Evolutionary conservation across 2,888 invertebrate genomes (phyloP).

Genomic region (Nomada hirtipes): DNA sequence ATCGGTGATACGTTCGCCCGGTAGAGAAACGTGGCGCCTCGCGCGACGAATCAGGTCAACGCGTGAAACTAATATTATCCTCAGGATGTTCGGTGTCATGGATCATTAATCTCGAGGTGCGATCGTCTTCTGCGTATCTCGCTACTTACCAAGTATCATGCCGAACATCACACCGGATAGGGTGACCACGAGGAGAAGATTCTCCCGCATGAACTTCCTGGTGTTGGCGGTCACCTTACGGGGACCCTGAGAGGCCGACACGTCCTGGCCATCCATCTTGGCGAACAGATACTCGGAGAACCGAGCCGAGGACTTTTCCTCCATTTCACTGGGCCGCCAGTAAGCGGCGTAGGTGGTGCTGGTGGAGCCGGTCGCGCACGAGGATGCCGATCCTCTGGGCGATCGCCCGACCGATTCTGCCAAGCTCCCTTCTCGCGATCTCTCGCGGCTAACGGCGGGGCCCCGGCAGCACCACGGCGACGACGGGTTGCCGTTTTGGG

Average conservation of each 20-base stretch:
- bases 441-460: slow-evolving; percentile 83
- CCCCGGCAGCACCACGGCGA: slow-evolving; percentile 83
- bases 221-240: slow-evolving; percentile 88
- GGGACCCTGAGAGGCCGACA: slow-evolving; percentile 86
- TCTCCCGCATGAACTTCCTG: slow-evolving; percentile 90
- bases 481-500: slow-evolving; percentile 84
- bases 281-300: slow-evolving; percentile 93
- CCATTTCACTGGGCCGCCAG: slow-evolving; percentile 81
- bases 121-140: neutral
- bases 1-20: slow-evolving; percentile 32
- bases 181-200: slow-evolving; percentile 92
- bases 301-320: slow-evolving; percentile 83
- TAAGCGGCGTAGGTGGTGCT: slow-evolving; percentile 69
- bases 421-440: slow-evolving; percentile 80
- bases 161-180: slow-evolving; percentile 92
- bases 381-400: slow-evolving; percentile 66
- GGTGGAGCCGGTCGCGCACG: slow-evolving; percentile 63
- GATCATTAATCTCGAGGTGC: neutral
- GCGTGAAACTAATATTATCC: slow-evolving; percentile 5
- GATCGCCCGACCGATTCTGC: slow-evolving; percentile 74
- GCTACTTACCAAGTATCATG: slow-evolving; percentile 88
- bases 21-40: neutral
- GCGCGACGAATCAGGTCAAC: slow-evolving; percentile 15
- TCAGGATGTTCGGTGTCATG: neutral
- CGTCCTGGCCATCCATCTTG: slow-evolving; percentile 88